phyloP scores from a whole-genome alignment of 2,113 vertebrate genomes.

The Rhizomys pruinosus region DNA sequence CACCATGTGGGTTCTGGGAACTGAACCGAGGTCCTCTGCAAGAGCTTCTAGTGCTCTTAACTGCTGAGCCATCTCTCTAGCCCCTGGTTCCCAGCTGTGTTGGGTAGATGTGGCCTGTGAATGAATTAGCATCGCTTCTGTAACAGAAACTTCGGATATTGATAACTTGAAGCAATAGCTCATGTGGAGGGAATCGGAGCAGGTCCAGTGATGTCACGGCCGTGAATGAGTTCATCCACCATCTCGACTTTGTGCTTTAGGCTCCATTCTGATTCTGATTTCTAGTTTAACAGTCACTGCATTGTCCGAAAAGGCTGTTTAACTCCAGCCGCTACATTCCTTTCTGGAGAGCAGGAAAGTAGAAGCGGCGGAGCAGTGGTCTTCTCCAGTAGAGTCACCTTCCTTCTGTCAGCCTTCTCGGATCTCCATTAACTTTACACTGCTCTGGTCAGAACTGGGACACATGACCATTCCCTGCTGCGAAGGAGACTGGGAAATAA shows the following conservation, averaged over 20 bases:
- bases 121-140: slow-evolving; percentile 1
- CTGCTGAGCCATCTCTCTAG: background rate
- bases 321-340: background rate
- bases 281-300: background rate
- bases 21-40: too few species aligned
- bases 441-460: too few species aligned
- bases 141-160: background rate
- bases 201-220: too few species aligned
- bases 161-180: background rate
- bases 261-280: background rate
- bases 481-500: too few species aligned
- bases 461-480: too few species aligned
- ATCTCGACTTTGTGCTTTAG: background rate
- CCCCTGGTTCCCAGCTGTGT: slow-evolving; percentile 69
- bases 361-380: background rate
- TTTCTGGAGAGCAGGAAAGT: slow-evolving; percentile 7
- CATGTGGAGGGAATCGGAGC: background rate
- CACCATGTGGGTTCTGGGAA: too few species aligned
- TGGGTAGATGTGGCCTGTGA: slow-evolving; percentile 73
- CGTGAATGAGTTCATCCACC: background rate
- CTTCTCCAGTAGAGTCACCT: background rate
- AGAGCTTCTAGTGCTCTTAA: too few species aligned
- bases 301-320: background rate
- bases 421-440: too few species aligned
- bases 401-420: too few species aligned